Conservation (phyloP, 2,888 invertebrate species). For the Colletes collaris region DNA sequence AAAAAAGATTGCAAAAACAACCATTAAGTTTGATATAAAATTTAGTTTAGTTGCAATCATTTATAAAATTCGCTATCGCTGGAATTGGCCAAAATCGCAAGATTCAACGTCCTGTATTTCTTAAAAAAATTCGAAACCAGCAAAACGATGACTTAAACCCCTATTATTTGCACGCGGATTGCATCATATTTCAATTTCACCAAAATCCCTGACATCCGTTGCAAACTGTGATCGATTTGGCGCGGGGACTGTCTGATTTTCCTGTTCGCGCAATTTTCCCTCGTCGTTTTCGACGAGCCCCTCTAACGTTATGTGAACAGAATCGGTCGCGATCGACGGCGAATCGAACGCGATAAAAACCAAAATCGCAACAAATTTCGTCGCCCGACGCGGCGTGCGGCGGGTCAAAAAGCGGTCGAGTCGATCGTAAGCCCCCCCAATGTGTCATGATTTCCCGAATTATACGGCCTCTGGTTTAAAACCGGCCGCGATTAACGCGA, state of each 20-base stretch:
- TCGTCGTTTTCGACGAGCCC: not conserved
- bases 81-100: too few relatives aligned
- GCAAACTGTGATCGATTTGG: too few relatives aligned
- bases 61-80: too few relatives aligned
- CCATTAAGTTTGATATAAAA: too few relatives aligned
- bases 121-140: too few relatives aligned
- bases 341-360: constrained; percentile 12
- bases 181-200: too few relatives aligned
- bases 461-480: constrained; percentile 51
- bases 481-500: constrained; percentile 50
- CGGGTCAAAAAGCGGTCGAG: constrained; percentile 36
- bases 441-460: constrained; percentile 57
- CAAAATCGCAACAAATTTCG: constrained; percentile 35
- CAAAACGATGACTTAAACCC: too few relatives aligned
- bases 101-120: too few relatives aligned
- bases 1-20: not conserved
- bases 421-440: constrained; percentile 46
- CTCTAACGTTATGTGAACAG: not conserved
- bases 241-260: not conserved
- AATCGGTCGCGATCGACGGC: constrained; percentile 4
- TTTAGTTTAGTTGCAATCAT: too few relatives aligned
- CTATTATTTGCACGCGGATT: too few relatives aligned
- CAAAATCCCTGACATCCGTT: too few relatives aligned
- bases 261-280: not conserved
- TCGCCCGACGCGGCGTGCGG: constrained; percentile 1